Conservation (phyloP, 37 sponge, comb jelly and placozoan species). For the Axinella damicornis region DNA sequence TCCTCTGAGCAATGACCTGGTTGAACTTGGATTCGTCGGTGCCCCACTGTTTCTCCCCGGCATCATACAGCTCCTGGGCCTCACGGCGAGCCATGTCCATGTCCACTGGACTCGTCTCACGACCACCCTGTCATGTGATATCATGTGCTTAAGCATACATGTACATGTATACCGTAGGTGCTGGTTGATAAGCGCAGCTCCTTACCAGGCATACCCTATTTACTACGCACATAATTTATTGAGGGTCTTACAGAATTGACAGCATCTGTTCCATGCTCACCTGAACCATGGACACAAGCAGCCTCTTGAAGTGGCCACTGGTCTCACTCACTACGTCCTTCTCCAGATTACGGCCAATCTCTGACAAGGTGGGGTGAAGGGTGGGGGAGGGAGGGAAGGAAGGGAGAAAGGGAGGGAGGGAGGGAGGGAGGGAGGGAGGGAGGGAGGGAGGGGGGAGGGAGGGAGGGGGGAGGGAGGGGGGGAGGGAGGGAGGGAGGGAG, state of each 20-base stretch:
- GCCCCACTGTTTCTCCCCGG: slow-evolving; percentile 93
- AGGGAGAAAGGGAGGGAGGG: not conserved
- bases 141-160: no score
- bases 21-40: slow-evolving; percentile 95
- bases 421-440: not conserved
- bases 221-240: no score
- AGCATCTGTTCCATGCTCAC: no score
- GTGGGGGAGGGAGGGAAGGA: not conserved
- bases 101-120: slow-evolving; percentile 80
- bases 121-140: slow-evolving; percentile 59
- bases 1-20: slow-evolving; percentile 75
- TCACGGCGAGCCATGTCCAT: slow-evolving; percentile 82
- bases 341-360: no score
- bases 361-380: not conserved
- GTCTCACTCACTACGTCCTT: no score
- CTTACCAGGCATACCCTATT: no score
- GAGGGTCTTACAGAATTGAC: no score
- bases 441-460: not conserved
- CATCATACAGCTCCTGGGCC: slow-evolving; percentile 85
- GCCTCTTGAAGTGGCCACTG: no score
- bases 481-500: not conserved
- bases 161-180: no score
- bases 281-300: no score
- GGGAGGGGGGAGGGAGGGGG: not conserved
- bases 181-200: no score